Percentiles rank a stretch among this genome's conserved stretches.
These are phyloP conservation scores for Plecotus auritus DNA, from an alignment of 2,113 vertebrate species.

Conservation along the genomic window DNA sequence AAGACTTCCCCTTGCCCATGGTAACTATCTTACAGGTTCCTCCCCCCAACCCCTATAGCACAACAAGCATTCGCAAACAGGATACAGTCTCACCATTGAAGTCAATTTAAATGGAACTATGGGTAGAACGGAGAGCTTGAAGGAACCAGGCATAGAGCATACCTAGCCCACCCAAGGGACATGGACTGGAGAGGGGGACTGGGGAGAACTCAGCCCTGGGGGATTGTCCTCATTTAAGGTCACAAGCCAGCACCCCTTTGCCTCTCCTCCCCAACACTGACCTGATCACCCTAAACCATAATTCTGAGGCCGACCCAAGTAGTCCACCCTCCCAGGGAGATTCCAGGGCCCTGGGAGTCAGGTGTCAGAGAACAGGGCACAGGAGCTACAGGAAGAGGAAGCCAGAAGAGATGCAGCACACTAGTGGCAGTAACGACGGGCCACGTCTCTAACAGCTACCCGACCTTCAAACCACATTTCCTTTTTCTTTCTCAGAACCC, in stretches of 20 bases:
- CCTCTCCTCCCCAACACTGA: background rate
- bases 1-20: conserved; percentile 5
- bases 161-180: background rate
- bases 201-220: background rate
- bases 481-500: background rate
- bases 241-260: background rate
- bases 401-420: too few relatives aligned
- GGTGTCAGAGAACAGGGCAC: background rate
- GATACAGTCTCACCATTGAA: conserved; percentile 60
- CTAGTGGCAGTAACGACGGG: background rate
- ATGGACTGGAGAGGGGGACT: background rate
- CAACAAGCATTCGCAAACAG: conserved; percentile 34
- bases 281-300: background rate
- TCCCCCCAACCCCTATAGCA: background rate
- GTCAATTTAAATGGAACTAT: conserved; percentile 43
- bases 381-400: background rate
- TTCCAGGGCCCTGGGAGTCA: background rate
- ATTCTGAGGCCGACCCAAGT: background rate
- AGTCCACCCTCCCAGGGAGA: background rate
- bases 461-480: background rate
- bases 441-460: background rate
- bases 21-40: conserved; percentile 31
- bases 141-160: background rate
- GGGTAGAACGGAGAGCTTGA: background rate
- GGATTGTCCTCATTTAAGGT: conserved; percentile 42